Conservation (phyloP, 2,113 vertebrate genomes). For the Pterocles gutturalis region DNA sequence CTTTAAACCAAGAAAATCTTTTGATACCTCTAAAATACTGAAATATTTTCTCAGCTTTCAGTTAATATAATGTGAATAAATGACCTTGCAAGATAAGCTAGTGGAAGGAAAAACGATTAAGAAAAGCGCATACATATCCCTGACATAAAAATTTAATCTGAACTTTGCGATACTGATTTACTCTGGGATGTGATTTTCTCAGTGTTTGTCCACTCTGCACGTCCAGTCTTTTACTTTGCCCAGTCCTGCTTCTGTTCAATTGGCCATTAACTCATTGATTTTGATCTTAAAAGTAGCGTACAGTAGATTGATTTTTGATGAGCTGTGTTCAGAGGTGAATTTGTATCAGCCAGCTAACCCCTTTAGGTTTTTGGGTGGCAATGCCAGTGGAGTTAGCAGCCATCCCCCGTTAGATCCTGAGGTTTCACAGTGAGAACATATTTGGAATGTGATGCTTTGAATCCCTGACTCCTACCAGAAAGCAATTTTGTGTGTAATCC, state of each 20-base stretch:
- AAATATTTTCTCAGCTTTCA: background rate
- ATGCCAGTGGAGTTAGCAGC: background rate
- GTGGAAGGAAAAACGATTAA: background rate
- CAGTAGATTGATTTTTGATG: background rate
- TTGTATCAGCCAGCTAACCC: background rate
- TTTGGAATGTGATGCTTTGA: background rate
- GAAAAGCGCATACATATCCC: background rate
- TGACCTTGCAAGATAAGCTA: background rate
- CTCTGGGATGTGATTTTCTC: background rate
- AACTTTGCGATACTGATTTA: background rate
- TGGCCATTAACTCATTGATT: conserved; percentile 66
- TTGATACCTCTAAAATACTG: background rate
- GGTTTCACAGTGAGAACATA: background rate
- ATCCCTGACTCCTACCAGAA: background rate
- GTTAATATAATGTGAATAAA: background rate
- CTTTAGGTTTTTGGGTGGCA: background rate
- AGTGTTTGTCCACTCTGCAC: background rate
- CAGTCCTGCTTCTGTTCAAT: conserved; percentile 56
- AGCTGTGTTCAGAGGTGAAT: background rate
- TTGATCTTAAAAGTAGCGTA: conserved; percentile 64
- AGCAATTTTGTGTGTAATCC: background rate
- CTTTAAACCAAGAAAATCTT: background rate
- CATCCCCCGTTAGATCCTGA: background rate
- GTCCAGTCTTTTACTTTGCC: conserved; percentile 57
- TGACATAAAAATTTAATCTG: background rate